These are phyloP conservation scores for Mesorhabditis belari DNA, from an alignment of 2,888 invertebrate genomes.

Conservation along the genomic window DNA sequence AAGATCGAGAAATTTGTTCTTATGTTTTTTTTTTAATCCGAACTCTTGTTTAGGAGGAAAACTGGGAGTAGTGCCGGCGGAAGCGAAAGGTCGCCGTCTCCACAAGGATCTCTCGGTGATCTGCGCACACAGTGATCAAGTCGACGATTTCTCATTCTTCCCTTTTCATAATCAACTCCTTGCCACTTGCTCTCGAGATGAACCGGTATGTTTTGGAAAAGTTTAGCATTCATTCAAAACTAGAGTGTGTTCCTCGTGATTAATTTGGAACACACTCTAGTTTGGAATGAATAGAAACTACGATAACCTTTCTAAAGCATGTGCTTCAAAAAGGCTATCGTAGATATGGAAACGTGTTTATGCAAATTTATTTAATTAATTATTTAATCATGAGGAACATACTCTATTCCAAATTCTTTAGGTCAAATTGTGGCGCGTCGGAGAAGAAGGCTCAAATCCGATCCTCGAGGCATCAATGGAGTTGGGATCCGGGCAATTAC, in stretches of 20 bases:
- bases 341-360: no score
- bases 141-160: conserved; percentile 88
- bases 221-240: neutral
- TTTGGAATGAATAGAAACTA: no score
- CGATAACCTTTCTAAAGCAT: no score
- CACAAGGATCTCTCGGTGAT: conserved; percentile 62
- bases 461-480: neutral
- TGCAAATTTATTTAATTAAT: no score
- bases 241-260: no score
- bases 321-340: no score
- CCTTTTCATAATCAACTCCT: conserved; percentile 87
- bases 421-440: neutral
- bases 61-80: conserved; percentile 78
- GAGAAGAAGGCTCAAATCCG: neutral
- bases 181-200: conserved; percentile 68
- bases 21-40: no score
- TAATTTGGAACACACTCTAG: no score
- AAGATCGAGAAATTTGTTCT: no score
- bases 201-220: conserved; percentile 44
- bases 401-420: no score
- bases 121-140: conserved; percentile 66
- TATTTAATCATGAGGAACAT: no score
- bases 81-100: conserved; percentile 77
- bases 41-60: conserved; percentile 71
- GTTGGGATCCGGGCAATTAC: neutral